Percentiles rank a stretch among this genome's conserved stretches.
These are phyloP conservation scores for Ophioderma brevispina DNA, from an alignment of 35 echinoderm and acorn worm species.

Conservation along the genomic window DNA sequence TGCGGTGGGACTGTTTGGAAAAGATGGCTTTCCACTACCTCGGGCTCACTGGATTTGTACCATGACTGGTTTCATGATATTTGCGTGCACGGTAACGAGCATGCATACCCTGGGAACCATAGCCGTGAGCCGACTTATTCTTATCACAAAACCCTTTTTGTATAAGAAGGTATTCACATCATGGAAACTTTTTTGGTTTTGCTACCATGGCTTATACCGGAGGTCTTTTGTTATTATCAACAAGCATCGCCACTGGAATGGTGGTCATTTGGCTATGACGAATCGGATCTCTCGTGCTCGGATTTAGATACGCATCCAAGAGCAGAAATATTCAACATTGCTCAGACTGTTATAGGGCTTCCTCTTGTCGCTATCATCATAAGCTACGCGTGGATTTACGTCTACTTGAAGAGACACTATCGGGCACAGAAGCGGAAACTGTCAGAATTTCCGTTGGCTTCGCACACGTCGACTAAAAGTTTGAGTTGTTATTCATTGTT, in stretches of 20 bases:
- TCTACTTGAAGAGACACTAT: background rate
- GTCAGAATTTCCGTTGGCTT: background rate
- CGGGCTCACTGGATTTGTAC: background rate
- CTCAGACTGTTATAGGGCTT: background rate
- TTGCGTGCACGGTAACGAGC: background rate
- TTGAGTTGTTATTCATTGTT: too few species aligned
- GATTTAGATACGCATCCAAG: background rate
- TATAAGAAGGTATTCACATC: too few species aligned
- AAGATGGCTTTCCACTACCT: conserved; percentile 24
- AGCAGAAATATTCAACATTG: background rate
- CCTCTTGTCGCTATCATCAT: background rate
- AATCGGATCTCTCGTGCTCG: background rate
- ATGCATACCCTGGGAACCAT: background rate
- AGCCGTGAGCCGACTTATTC: background rate
- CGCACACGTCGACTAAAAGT: background rate
- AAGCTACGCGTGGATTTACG: background rate
- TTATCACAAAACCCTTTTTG: background rate
- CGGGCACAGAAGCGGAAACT: background rate
- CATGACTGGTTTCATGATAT: background rate
- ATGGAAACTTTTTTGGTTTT: too few species aligned
- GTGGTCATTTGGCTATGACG: too few species aligned
- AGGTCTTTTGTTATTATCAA: too few species aligned
- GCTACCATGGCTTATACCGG: too few species aligned
- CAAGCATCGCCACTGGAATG: too few species aligned
- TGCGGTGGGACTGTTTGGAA: conserved; percentile 31